phyloP scores from a whole-genome alignment of 1,140 invertebrate genomes.

The Apis cerana region DNA sequence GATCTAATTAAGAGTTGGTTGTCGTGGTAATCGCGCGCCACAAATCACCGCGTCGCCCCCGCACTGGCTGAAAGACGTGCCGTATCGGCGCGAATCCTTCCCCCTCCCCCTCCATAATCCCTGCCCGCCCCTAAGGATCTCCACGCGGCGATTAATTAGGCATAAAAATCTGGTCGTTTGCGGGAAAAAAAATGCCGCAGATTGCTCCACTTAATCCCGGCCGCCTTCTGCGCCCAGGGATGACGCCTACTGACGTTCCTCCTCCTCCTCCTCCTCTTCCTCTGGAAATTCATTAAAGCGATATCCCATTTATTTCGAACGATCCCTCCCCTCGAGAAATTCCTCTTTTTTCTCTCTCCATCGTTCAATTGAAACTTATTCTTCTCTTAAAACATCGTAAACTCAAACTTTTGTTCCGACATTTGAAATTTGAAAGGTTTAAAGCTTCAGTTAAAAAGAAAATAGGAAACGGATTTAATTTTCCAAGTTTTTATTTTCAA shows the following conservation, averaged over 20 bases:
- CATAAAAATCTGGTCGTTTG: slow-evolving; percentile 74
- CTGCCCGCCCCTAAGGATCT: slow-evolving; percentile 66
- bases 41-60: slow-evolving; percentile 67
- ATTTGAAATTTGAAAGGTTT: too few species aligned
- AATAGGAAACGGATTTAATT: too few species aligned
- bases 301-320: slow-evolving; percentile 72
- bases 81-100: slow-evolving; percentile 62
- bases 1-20: slow-evolving; percentile 56
- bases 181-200: slow-evolving; percentile 74
- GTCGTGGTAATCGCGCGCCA: slow-evolving; percentile 51
- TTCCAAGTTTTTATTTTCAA: too few species aligned
- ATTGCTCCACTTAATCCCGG: slow-evolving; percentile 79
- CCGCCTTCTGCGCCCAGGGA: slow-evolving; percentile 65
- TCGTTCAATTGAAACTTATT: too few species aligned
- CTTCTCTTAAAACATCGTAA: too few species aligned
- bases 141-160: slow-evolving; percentile 79
- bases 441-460: too few species aligned
- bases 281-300: slow-evolving; percentile 77
- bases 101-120: slow-evolving; percentile 32
- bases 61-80: slow-evolving; percentile 54
- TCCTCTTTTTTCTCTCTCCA: neutral
- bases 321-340: slow-evolving; percentile 33
- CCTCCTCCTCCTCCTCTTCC: neutral
- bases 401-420: too few species aligned
- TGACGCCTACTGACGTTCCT: slow-evolving; percentile 76